Conservation (phyloP, 2,113 vertebrate species). For the Camelus bactrianus region DNA sequence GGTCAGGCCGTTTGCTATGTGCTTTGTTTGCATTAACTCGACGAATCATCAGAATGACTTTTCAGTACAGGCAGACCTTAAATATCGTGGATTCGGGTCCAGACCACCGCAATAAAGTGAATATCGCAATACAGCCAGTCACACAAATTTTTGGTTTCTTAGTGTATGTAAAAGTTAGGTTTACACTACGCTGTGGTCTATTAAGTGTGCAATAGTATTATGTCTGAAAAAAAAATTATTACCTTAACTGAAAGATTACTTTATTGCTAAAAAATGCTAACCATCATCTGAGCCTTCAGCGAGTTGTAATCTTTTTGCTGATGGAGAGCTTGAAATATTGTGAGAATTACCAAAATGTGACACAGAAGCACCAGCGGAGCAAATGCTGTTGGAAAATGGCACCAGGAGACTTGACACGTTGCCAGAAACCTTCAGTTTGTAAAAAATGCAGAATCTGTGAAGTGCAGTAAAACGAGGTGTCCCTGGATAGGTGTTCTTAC, state of each 20-base stretch:
- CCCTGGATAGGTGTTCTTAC: no score
- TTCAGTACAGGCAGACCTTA: neutral
- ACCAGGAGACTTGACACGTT: neutral
- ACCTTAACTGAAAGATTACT: neutral
- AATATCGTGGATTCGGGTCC: neutral
- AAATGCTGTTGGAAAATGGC: neutral
- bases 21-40: neutral
- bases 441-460: accelerated
- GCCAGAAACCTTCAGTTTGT: neutral
- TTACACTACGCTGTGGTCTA: neutral
- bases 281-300: neutral
- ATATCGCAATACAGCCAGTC: neutral
- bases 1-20: neutral
- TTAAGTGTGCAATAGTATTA: neutral
- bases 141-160: neutral
- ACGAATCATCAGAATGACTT: neutral
- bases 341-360: neutral
- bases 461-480: neutral
- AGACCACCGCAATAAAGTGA: neutral
- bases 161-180: neutral
- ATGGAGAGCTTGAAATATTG: neutral
- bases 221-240: neutral
- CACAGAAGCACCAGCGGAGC: neutral
- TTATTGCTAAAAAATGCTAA: neutral
- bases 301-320: neutral